Evolutionary conservation across 2,797 vertebrate species (phyloP).

Genomic region (Malurus leucopterus): DNA sequence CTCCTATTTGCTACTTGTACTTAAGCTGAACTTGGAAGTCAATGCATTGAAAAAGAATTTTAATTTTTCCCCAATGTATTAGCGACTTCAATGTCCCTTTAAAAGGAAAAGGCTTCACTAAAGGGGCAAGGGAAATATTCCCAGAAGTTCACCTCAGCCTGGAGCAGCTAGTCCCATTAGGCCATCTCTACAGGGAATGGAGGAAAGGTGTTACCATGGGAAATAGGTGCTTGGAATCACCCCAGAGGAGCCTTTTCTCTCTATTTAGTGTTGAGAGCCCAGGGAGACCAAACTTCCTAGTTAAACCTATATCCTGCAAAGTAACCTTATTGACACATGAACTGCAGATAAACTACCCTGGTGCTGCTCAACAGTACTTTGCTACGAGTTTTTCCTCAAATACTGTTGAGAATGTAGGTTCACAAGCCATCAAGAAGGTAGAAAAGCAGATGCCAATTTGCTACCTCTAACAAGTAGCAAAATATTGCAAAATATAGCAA

Average conservation of each 20-base stretch:
- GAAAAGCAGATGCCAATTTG: not conserved
- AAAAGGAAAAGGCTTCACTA: conserved; percentile 20
- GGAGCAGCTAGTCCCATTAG: conserved; percentile 19
- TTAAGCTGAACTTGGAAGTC: not conserved
- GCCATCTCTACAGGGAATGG: not conserved
- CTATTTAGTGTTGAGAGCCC: conserved; percentile 6
- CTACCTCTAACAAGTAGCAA: not conserved
- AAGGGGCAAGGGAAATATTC: conserved; percentile 10
- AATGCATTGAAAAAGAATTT: not conserved
- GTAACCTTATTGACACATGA: not conserved
- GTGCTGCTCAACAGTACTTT: not conserved
- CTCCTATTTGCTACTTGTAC: not conserved
- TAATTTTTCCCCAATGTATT: conserved; percentile 22
- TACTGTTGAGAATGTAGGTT: rapidly evolving
- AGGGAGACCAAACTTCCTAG: not conserved
- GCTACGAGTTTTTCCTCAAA: not conserved
- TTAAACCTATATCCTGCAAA: not conserved
- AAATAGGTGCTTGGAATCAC: not conserved
- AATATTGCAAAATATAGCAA: too few species aligned
- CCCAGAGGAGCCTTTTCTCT: not conserved
- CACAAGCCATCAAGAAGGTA: not conserved
- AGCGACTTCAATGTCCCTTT: not conserved
- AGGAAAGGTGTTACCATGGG: not conserved
- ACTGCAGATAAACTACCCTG: not conserved
- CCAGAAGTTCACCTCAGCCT: conserved; percentile 13